Base-by-base conservation (phyloP, 1,140 invertebrate species). In the Asbolus verrucosus region DNA sequence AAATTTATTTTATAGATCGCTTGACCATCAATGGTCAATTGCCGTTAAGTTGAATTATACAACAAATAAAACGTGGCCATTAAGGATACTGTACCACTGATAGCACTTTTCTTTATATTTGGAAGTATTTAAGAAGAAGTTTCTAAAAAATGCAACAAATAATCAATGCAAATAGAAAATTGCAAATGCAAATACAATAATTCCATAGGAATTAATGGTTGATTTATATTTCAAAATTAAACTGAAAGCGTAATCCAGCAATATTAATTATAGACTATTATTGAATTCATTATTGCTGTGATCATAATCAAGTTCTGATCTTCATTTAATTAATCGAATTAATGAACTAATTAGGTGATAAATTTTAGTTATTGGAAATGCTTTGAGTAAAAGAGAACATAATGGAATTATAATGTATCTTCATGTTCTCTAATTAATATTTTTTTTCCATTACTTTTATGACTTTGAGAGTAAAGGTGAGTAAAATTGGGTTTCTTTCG, bases 401-500 rank as follows among this genome's bases (percentile, higher is more conserved):
- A 30, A 54, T 54, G 46, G 46, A 54, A 54, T 54, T 54, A 54
- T 54, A 54, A 54, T 54, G 46, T 54, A 54, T n/a, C 21, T 27
- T 54, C 46, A 54, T 16, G 27, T 54, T n/a, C 33, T 11, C 46
- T 54, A 54, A 54, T 54, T 54, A 54, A 54, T 54, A 54, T 21
- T 54, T 54, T 54, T 54, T 54, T 19, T 13, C n/a, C 11, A 27
- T 24, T 54, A 27, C 27, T 27, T 54, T 27, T 54, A 3, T 2
- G 24, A 24, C n/a, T 21, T 19, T 9, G 46, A 19, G 21, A 19
- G 46, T 54, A 54, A 54, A 54, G 46, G 46, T 54, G 46, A 24
- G 46, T 24, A 54, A 54, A 54, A 54, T 54, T 27, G 21, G 46
- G 6, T 27, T 54, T 54, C 46, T 54, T 54, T 43, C 21, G 9